A percentile compares a stretch with the other conserved stretches of the same genome.
Evolutionary conservation across 1,140 invertebrate species (phyloP).

Genomic region (Trichonephila clavata): DNA sequence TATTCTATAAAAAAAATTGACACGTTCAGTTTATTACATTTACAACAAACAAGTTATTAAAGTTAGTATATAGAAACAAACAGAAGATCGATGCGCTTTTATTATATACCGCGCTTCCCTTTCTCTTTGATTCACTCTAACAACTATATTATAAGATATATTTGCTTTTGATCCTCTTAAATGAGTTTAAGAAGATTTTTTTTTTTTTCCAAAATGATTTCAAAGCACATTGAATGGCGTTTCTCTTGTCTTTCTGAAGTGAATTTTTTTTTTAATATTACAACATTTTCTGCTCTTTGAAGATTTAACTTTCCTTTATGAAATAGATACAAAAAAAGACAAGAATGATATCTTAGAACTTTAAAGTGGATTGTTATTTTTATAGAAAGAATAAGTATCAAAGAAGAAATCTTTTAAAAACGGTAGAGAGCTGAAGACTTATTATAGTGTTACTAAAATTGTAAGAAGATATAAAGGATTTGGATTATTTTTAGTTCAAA

Average conservation of each 20-base stretch:
- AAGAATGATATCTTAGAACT: neutral
- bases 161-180: slow-evolving; percentile 31
- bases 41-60: neutral
- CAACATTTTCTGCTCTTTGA: neutral
- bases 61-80: neutral
- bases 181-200: slow-evolving; percentile 3
- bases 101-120: neutral
- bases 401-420: neutral
- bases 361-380: slow-evolving; percentile 10
- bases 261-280: neutral
- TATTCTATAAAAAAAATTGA: too few relatives aligned
- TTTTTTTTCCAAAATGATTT: neutral
- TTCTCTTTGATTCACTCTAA: slow-evolving; percentile 10
- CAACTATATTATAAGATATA: slow-evolving; percentile 26
- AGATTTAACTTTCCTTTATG: neutral
- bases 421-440: neutral
- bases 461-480: neutral
- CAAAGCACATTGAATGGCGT: neutral
- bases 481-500: neutral
- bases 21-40: too few relatives aligned
- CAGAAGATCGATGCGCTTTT: neutral
- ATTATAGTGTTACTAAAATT: neutral
- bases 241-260: neutral
- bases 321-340: neutral
- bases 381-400: neutral